Percentiles rank a stretch among this genome's conserved stretches.
Evolutionary conservation across 2,113 vertebrate genomes (phyloP).

Genomic region (Pomatostomus ruficeps): DNA sequence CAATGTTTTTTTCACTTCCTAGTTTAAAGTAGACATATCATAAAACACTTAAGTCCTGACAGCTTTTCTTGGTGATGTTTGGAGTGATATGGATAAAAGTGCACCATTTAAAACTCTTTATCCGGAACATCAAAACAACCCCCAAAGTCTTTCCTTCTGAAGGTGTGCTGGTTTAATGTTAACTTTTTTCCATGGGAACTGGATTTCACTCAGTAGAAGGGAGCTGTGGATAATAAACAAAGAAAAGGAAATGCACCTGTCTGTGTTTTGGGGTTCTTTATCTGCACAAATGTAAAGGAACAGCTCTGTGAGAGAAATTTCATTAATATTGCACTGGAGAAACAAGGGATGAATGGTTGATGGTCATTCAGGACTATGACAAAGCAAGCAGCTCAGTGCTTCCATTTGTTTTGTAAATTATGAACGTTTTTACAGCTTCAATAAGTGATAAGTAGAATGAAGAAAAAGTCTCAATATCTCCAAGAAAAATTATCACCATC

Average conservation of each 20-base stretch:
- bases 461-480: background rate
- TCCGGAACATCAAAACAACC: background rate
- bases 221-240: background rate
- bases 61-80: background rate
- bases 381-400: background rate
- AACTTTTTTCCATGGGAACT: background rate
- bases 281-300: background rate
- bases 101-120: background rate
- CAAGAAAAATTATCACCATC: background rate
- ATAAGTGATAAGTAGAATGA: background rate
- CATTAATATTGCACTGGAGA: background rate
- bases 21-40: background rate
- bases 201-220: background rate
- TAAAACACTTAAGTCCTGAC: background rate
- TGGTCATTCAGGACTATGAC: background rate
- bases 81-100: background rate
- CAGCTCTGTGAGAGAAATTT: background rate
- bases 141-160: background rate
- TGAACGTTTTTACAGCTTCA: background rate
- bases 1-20: background rate
- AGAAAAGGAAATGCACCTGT: background rate
- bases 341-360: background rate
- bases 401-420: background rate
- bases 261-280: background rate
- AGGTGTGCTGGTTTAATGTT: background rate